These are phyloP conservation scores for Busseola fusca DNA, from an alignment of 2,888 invertebrate species.

Conservation along the genomic window DNA sequence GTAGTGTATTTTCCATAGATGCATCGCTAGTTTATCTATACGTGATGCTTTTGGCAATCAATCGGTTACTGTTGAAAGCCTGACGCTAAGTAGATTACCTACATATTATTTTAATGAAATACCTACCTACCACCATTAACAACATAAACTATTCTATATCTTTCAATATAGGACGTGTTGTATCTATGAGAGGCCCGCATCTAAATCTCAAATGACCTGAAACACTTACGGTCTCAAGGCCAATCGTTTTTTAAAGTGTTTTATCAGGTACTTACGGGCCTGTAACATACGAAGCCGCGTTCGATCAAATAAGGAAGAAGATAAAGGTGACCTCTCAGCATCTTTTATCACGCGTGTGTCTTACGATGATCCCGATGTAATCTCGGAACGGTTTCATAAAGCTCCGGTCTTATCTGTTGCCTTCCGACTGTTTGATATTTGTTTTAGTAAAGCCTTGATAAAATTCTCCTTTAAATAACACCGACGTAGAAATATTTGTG, in stretches of 20 bases:
- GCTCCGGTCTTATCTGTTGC: constrained; percentile 65
- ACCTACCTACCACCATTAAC: background rate
- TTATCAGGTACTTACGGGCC: constrained; percentile 61
- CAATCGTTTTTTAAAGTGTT: constrained; percentile 44
- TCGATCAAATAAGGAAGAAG: constrained; percentile 72
- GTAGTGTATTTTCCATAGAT: constrained; percentile 36
- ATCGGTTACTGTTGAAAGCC: constrained; percentile 41
- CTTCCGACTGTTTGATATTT: constrained; percentile 61
- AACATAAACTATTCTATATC: background rate
- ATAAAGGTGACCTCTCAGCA: constrained; percentile 67
- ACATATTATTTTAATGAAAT: constrained; percentile 19
- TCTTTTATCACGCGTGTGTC: constrained; percentile 67
- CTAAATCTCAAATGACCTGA: constrained; percentile 37
- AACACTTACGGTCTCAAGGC: constrained; percentile 42
- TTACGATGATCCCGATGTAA: constrained; percentile 63
- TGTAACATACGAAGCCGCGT: constrained; percentile 62
- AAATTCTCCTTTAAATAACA: constrained; percentile 50
- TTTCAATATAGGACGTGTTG: background rate
- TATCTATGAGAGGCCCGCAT: constrained; percentile 14
- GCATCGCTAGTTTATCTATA: constrained; percentile 30
- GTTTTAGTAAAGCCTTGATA: constrained; percentile 59
- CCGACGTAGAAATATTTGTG: constrained; percentile 27
- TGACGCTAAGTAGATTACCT: constrained; percentile 28
- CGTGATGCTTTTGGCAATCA: constrained; percentile 31
- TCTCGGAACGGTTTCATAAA: constrained; percentile 68